Evolutionary conservation across 2,888 invertebrate genomes (phyloP).

Genomic region (Diarsia brunnea): DNA sequence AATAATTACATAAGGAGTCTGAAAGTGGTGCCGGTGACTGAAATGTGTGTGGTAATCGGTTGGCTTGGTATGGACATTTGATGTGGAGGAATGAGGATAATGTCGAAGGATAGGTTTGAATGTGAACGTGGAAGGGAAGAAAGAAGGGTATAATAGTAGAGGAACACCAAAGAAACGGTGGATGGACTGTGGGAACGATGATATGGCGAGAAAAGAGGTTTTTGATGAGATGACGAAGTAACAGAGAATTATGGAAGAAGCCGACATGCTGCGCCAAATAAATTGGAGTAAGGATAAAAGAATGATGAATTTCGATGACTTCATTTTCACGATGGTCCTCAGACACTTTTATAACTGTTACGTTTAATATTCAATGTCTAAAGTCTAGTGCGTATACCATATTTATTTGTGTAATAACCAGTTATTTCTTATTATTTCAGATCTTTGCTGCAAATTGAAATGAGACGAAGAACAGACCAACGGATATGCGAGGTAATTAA

Average conservation of each 20-base stretch:
- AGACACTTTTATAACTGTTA: not conserved
- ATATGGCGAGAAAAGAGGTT: not conserved
- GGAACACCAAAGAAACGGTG: not conserved
- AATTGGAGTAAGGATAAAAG: too few relatives aligned
- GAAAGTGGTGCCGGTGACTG: not conserved
- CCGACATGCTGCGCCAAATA: too few relatives aligned
- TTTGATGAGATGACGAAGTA: not conserved
- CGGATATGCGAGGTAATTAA: conserved; percentile 81
- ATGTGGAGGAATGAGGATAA: not conserved
- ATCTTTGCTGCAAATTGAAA: conserved; percentile 73
- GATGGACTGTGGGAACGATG: not conserved
- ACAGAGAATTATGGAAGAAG: too few relatives aligned
- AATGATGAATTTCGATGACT: too few relatives aligned
- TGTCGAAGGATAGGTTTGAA: not conserved
- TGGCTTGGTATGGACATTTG: not conserved
- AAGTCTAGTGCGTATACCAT: not conserved
- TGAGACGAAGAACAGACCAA: conserved; percentile 71
- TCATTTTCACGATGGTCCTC: too few relatives aligned
- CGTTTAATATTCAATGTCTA: not conserved
- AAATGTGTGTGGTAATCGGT: too few relatives aligned
- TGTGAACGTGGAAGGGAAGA: not conserved
- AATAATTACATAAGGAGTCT: not conserved
- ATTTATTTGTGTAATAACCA: conserved; percentile 17
- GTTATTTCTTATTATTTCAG: conserved; percentile 75
- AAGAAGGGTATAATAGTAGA: not conserved